phyloP scores from a whole-genome alignment of 2,888 invertebrate species.

The Andricus quercusramuli region DNA sequence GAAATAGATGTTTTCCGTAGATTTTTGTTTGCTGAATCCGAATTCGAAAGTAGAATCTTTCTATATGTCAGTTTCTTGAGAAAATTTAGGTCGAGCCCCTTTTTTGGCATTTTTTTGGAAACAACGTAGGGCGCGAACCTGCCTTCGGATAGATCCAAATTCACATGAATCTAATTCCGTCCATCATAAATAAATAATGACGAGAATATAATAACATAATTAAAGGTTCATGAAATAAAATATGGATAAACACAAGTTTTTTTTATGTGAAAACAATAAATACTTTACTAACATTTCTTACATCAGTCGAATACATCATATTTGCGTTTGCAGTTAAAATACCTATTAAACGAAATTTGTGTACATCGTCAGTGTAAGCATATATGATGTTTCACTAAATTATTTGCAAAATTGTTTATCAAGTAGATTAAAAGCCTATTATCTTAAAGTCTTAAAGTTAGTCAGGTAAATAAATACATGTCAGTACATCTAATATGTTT shows the following conservation, averaged over 20 bases:
- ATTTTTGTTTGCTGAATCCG: no score
- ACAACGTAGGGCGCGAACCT: no score
- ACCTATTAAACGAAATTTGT: constrained; percentile 9
- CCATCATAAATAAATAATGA: no score
- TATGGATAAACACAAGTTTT: neutral
- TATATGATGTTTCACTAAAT: constrained; percentile 15
- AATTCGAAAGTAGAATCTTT: no score
- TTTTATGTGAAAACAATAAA: constrained; percentile 33
- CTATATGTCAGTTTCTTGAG: no score
- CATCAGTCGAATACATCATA: constrained; percentile 34
- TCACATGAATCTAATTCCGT: no score
- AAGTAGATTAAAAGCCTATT: constrained; percentile 21
- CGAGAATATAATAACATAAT: no score
- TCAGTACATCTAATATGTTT: neutral
- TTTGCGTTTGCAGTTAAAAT: constrained; percentile 6
- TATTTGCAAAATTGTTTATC: constrained; percentile 15
- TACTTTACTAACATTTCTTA: constrained; percentile 37
- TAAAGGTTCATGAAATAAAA: neutral
- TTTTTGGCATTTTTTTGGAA: no score
- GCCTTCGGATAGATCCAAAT: no score
- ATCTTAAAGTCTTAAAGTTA: constrained; percentile 28
- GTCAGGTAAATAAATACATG: constrained; percentile 33
- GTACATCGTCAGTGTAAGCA: constrained; percentile 23
- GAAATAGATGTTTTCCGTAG: no score
- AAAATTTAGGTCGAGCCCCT: no score